These are phyloP conservation scores for Eurystomus gularis DNA, from an alignment of 2,113 vertebrate species.

Conservation along the genomic window DNA sequence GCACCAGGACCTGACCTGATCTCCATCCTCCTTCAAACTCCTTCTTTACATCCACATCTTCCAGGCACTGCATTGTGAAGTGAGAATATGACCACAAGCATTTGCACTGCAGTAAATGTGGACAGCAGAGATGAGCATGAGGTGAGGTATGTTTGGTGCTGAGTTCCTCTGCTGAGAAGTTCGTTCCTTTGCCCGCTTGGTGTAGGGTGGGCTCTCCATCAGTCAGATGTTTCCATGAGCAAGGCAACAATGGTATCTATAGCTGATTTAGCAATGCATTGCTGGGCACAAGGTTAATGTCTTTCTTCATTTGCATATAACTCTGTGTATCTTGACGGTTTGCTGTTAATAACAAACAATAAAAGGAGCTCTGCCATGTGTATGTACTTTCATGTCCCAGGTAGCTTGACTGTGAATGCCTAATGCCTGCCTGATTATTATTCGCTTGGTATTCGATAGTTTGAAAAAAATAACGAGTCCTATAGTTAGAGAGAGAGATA, in stretches of 20 bases:
- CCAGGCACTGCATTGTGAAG: not conserved
- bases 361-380: conserved; percentile 11
- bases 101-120: not conserved
- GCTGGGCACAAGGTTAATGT: not conserved
- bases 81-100: not conserved
- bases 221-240: not conserved
- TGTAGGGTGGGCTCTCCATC: not conserved
- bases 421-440: conserved; percentile 67
- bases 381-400: conserved; percentile 49
- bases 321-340: not conserved
- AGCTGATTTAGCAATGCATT: not conserved
- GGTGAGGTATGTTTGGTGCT: not conserved
- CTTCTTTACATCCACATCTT: not conserved
- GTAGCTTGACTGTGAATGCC: conserved; percentile 44
- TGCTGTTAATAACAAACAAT: conserved; percentile 38
- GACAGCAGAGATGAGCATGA: not conserved
- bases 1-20: too few relatives aligned
- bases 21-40: not conserved
- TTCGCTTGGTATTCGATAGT: conserved; percentile 38
- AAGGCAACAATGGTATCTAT: not conserved
- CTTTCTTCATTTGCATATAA: not conserved
- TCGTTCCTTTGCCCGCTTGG: not conserved
- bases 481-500: conserved; percentile 63
- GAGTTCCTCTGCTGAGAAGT: not conserved
- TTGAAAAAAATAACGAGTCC: conserved; percentile 48